These are phyloP conservation scores for Euthynnus affinis DNA, from an alignment of 2,797 vertebrate genomes.

Conservation along the genomic window DNA sequence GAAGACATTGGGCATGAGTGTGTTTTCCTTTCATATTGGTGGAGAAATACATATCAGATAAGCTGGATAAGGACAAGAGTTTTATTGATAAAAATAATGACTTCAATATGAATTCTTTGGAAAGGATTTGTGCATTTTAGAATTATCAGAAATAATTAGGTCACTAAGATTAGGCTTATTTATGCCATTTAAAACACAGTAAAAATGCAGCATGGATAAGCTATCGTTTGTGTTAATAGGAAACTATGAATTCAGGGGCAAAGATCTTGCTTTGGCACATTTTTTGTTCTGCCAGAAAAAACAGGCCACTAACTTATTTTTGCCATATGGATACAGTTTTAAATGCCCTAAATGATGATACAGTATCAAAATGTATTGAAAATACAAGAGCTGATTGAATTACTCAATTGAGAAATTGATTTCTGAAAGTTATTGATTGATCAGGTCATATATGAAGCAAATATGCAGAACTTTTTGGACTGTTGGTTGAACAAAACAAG, in stretches of 20 bases:
- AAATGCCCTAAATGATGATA: not conserved
- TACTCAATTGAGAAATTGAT: no score
- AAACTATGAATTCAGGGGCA: no score
- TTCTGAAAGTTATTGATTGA: no score
- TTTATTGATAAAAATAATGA: not conserved
- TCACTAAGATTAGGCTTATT: not conserved
- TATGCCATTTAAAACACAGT: no score
- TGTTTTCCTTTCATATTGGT: not conserved
- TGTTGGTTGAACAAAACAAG: no score
- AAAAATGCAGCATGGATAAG: no score
- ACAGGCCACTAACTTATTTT: not conserved
- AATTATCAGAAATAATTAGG: not conserved
- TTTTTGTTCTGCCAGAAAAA: no score
- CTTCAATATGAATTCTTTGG: not conserved
- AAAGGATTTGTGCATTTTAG: conserved; percentile 16
- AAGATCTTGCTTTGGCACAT: no score
- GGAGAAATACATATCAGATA: not conserved
- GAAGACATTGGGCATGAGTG: not conserved
- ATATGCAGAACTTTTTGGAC: no score
- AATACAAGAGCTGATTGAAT: no score
- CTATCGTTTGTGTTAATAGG: no score
- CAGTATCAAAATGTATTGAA: not conserved
- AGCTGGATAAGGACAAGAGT: not conserved
- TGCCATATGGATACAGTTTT: not conserved
- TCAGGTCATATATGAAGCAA: no score